Percentiles rank a stretch among this genome's conserved stretches.
These are phyloP conservation scores for Drosophila chauvacae DNA, from an alignment of 1,140 invertebrate species.

Conservation along the genomic window DNA sequence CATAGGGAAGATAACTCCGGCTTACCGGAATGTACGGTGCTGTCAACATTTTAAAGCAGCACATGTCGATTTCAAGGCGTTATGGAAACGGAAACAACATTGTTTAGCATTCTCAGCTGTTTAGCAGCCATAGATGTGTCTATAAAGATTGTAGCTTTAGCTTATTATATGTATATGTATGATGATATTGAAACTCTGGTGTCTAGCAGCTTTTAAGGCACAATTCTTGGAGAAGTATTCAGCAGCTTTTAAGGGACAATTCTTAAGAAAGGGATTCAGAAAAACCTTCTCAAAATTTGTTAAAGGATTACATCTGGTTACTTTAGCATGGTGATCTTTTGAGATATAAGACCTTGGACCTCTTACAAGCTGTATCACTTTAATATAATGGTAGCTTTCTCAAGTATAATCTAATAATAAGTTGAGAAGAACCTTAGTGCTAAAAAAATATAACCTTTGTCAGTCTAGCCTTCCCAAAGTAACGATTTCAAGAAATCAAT, in stretches of 20 bases:
- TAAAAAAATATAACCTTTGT: not conserved
- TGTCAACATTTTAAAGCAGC: not conserved
- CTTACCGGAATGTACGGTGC: constrained; percentile 27
- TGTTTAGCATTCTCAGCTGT: not conserved
- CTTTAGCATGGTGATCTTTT: not conserved
- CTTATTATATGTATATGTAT: not conserved
- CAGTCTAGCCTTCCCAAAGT: not conserved
- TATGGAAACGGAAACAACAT: too few species aligned
- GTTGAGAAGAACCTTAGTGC: not conserved
- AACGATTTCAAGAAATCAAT: not conserved
- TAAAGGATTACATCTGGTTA: too few species aligned
- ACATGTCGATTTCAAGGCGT: not conserved
- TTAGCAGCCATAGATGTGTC: not conserved
- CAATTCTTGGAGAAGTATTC: too few species aligned
- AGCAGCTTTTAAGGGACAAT: too few species aligned
- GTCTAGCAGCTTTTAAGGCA: too few species aligned
- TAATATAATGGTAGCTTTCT: not conserved
- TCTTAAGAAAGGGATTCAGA: too few species aligned
- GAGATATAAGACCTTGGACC: not conserved
- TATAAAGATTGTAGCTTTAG: not conserved
- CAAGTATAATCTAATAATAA: not conserved
- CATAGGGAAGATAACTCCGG: not conserved
- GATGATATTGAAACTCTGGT: too few species aligned
- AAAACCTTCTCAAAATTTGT: too few species aligned
- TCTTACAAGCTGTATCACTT: not conserved